phyloP scores from a whole-genome alignment of 2,797 vertebrate genomes.

The Oryzias sinensis region DNA sequence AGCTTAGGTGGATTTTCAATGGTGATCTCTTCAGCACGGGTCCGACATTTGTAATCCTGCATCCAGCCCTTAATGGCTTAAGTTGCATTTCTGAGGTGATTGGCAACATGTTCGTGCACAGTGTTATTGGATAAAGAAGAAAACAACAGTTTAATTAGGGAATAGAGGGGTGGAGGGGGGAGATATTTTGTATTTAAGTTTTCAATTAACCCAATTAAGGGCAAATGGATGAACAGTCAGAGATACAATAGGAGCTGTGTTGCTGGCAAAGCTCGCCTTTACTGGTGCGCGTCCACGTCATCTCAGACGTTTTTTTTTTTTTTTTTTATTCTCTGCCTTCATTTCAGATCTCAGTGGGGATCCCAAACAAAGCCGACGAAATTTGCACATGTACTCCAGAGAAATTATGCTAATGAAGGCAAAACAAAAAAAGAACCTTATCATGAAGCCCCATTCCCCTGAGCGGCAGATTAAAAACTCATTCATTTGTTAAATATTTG shows the following conservation, averaged over 20 bases:
- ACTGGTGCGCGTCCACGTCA: constrained; percentile 54
- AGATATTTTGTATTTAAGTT: constrained; percentile 67
- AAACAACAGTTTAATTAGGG: constrained; percentile 73
- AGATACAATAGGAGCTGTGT: constrained; percentile 66
- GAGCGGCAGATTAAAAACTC: constrained; percentile 82
- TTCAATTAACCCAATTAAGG: constrained; percentile 79
- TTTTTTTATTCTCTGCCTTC: constrained; percentile 63
- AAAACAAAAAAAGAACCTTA: constrained; percentile 76
- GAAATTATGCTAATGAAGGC: constrained; percentile 77
- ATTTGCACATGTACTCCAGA: constrained; percentile 78
- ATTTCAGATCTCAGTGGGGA: constrained; percentile 77
- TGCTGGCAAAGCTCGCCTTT: constrained; percentile 59
- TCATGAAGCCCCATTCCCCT: constrained; percentile 75
- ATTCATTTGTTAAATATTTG: constrained; percentile 84
- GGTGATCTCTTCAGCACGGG: constrained; percentile 62
- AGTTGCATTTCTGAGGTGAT: constrained; percentile 55
- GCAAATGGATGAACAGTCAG: constrained; percentile 67
- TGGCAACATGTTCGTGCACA: constrained; percentile 54
- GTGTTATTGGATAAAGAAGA: constrained; percentile 60
- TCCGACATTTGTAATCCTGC: constrained; percentile 68
- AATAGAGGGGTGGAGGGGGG: constrained; percentile 20
- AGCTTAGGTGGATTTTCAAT: constrained; percentile 64
- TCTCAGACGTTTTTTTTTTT: constrained; percentile 56
- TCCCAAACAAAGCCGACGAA: constrained; percentile 74
- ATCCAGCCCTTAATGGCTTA: constrained; percentile 65